phyloP scores from a whole-genome alignment of 2,888 invertebrate genomes.

The Hololepta plana region DNA sequence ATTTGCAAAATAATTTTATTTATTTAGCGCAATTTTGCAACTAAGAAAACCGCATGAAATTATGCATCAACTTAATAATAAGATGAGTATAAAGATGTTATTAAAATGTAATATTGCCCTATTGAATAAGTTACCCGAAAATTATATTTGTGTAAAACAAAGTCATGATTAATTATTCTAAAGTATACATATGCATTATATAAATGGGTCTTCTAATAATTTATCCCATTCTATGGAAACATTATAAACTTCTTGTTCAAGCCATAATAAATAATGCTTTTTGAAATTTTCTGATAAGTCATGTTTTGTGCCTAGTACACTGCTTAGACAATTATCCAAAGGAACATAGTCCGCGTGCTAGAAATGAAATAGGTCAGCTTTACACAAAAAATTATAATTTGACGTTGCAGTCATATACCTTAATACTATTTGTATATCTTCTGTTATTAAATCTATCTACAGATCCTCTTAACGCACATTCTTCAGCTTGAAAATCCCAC shows the following conservation, averaged over 20 bases:
- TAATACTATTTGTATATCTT: conserved; percentile 40
- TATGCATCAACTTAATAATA: too few species aligned
- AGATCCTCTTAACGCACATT: conserved; percentile 80
- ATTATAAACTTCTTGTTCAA: conserved; percentile 91
- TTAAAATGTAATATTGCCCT: too few species aligned
- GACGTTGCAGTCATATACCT: conserved; percentile 3
- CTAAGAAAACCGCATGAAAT: too few species aligned
- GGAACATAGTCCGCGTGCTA: conserved; percentile 41
- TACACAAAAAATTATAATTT: neutral
- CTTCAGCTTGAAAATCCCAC: conserved; percentile 97
- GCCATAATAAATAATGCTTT: conserved; percentile 84
- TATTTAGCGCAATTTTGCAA: too few species aligned
- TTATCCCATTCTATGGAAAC: conserved; percentile 67
- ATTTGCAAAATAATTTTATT: too few species aligned
- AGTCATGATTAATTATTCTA: too few species aligned
- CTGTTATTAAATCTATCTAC: conserved; percentile 94
- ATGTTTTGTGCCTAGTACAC: conserved; percentile 57
- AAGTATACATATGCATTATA: too few species aligned
- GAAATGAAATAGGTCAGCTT: conserved; percentile 10
- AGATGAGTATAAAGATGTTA: too few species aligned
- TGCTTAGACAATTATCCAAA: conserved; percentile 65
- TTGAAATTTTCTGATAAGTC: conserved; percentile 88
- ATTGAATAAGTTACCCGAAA: too few species aligned
- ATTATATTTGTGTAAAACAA: too few species aligned
- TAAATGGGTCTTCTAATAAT: conserved; percentile 20